A percentile compares a stretch with the other conserved stretches of the same genome.
Evolutionary conservation across 2,113 vertebrate species (phyloP).

Genomic region (Calidris pugnax): DNA sequence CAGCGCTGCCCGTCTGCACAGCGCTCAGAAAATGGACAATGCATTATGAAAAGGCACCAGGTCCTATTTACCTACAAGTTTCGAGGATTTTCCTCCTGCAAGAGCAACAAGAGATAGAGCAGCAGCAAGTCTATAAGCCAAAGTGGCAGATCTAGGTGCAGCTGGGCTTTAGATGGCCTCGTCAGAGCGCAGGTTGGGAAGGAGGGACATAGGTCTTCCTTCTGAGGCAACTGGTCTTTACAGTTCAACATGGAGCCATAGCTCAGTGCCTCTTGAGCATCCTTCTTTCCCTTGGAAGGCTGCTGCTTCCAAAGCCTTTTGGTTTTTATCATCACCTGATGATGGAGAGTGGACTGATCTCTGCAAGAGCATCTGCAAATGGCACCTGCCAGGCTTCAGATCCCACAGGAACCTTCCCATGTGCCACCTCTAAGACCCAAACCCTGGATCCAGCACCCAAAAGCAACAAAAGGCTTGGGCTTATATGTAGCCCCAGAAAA

Average conservation of each 20-base stretch:
- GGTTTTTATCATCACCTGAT: neutral
- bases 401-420: neutral
- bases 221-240: neutral
- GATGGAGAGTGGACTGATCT: neutral
- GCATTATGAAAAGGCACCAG: fast-evolving
- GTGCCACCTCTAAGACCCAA: fast-evolving
- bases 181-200: neutral
- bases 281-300: too few species aligned
- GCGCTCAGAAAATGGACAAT: fast-evolving
- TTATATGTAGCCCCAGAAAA: neutral
- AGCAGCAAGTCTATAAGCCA: neutral
- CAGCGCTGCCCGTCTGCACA: neutral
- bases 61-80: neutral
- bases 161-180: fast-evolving
- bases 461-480: neutral
- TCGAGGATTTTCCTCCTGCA: neutral
- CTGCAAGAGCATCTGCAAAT: neutral
- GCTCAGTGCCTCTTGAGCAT: fast-evolving
- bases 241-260: fast-evolving
- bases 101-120: neutral
- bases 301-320: neutral
- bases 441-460: neutral
- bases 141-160: neutral
- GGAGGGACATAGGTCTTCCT: neutral
- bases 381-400: too few species aligned